Conservation (phyloP, 2,888 invertebrate species). For the Cecidostiba fungosa region DNA sequence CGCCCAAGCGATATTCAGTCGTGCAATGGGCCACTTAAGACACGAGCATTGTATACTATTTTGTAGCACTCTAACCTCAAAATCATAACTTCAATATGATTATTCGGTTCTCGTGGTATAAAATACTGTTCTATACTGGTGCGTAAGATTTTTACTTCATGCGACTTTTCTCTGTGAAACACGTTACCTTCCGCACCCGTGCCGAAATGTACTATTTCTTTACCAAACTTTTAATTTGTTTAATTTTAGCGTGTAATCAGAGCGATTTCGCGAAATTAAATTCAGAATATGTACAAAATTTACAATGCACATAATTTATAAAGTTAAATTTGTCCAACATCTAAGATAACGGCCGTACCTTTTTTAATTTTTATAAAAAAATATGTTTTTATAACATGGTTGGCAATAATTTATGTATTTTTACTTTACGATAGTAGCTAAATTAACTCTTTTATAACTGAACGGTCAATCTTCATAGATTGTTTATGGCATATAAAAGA, state of each 20-base stretch:
- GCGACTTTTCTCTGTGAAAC: too few relatives aligned
- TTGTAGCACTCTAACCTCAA: too few relatives aligned
- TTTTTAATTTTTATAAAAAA: slow-evolving; percentile 5
- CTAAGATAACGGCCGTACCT: slow-evolving; percentile 3
- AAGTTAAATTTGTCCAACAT: slow-evolving; percentile 2
- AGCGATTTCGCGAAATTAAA: not conserved
- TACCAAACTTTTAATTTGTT: not conserved
- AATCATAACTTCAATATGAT: too few relatives aligned
- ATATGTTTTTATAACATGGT: slow-evolving; percentile 4
- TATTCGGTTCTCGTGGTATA: too few relatives aligned
- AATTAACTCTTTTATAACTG: slow-evolving; percentile 23
- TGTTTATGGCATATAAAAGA: slow-evolving; percentile 26
- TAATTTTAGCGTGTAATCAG: not conserved
- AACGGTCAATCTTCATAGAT: not conserved
- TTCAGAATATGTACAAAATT: not conserved
- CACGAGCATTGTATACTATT: too few relatives aligned
- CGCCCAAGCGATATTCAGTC: too few relatives aligned
- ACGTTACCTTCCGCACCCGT: too few relatives aligned
- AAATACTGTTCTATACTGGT: too few relatives aligned
- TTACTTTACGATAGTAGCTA: slow-evolving; percentile 21
- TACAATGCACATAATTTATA: not conserved
- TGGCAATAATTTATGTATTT: not conserved
- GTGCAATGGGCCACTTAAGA: too few relatives aligned
- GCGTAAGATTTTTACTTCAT: too few relatives aligned
- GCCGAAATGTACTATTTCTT: too few relatives aligned